Evolutionary conservation across 2,888 invertebrate species (phyloP), one percentile per base, ranked within the genome.

Genomic region (Macropis europaea): DNA sequence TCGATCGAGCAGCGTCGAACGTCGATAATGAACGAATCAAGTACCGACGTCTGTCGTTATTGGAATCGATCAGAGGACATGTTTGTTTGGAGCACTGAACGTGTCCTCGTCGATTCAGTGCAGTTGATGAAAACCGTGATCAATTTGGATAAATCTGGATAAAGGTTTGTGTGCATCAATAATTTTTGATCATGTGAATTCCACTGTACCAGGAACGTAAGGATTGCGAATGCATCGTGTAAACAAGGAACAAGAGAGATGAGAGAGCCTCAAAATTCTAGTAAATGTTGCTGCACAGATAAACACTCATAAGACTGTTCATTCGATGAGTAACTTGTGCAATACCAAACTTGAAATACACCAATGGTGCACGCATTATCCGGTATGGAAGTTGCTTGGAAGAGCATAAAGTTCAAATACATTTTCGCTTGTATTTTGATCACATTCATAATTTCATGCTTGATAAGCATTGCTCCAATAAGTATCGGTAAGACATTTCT

Each of bases 391-490:
- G 68, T 76, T 53, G 54, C 77, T 53, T 83, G 85, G 78, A 87
- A 81, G 42, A 84, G 82, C 50, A 68, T 87, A 42, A 86, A 84
- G 67, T 82, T 89, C 24, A 90, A 88, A 81, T 89, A 87, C 72
- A 83, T 91, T 59, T 80, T 90, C 43, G 73, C 88, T 54, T 90
- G 91, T 75, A 89, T 91, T 73, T 84, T 90, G 63, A 75, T 90
- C 52, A 90, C 90, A 36, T 90, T 91, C 66, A 64, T 90, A 11
- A 78, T 90, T 50, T 87, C 90, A 3, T 90, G 90, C 72, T 80
- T 91, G 17, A 87, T 91, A 61, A 90, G 90, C 38, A 84, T 91
- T 53, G 80, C 90, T 43, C 89, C 90, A 2, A 87, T 91, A 30
- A 88, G 85, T 32, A 81, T 89, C 70, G 90, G 91, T 91, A 85